Percentiles rank a stretch among this genome's conserved stretches.
Conservation (phyloP, 2,797 vertebrate genomes). For the Silurus lanzhouensis region DNA sequence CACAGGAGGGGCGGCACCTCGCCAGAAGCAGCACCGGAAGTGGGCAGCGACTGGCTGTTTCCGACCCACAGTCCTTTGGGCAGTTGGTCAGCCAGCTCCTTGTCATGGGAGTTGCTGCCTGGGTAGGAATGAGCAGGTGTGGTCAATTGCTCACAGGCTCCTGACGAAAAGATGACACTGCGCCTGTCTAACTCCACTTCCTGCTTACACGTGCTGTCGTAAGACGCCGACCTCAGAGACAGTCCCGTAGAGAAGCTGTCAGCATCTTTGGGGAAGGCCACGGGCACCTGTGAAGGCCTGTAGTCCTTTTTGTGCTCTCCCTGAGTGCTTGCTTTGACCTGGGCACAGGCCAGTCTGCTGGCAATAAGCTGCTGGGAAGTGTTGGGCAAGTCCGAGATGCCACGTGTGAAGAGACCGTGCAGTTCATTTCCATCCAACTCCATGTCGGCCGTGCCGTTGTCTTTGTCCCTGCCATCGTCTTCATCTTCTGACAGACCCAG, state of each 20-base stretch:
- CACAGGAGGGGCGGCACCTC: conserved; percentile 81
- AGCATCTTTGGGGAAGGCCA: conserved; percentile 85
- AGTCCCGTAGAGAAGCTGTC: conserved; percentile 85
- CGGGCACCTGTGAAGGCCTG: conserved; percentile 75
- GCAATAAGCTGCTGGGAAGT: conserved; percentile 89
- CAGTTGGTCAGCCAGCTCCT: conserved; percentile 90
- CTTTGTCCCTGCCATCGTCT: conserved; percentile 83
- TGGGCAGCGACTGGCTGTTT: conserved; percentile 89
- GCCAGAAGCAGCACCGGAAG: conserved; percentile 79
- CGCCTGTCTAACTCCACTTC: conserved; percentile 92
- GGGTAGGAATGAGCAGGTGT: conserved; percentile 91
- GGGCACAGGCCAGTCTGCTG: conserved; percentile 86
- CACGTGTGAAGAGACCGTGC: conserved; percentile 87
- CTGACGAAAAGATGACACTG: conserved; percentile 97
- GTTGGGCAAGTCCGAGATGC: conserved; percentile 81
- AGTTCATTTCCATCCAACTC: conserved; percentile 87
- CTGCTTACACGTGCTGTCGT: conserved; percentile 91
- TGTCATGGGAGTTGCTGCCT: conserved; percentile 87
- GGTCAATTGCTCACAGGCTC: conserved; percentile 86
- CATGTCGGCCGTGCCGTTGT: conserved; percentile 82
- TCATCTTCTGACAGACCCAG: conserved; percentile 92
- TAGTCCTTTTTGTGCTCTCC: conserved; percentile 97
- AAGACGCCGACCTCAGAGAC: conserved; percentile 85
- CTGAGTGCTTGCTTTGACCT: conserved; percentile 96
- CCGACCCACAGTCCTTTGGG: conserved; percentile 92